Evolutionary conservation across 2,888 invertebrate species (phyloP), one percentile per base, ranked within the genome.

Genomic region (Baronia brevicornis): DNA sequence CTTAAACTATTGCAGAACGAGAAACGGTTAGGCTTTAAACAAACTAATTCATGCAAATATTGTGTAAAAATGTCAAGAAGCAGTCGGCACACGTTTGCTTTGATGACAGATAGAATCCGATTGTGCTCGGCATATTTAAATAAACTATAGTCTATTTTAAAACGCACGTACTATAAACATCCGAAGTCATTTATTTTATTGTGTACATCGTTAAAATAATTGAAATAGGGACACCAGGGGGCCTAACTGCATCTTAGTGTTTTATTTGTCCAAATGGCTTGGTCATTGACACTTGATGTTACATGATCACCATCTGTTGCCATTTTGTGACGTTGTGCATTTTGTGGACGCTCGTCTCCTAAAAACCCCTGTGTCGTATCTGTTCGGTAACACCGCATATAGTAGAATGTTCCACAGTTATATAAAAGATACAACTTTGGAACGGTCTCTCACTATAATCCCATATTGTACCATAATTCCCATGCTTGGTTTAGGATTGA

Each of bases 31-130:
- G 52, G 47, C 43, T 54, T 54, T 52, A 52, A 58, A 61, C 60
- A 64, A 64, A 63, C 60, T 57, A 56, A 60, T 64, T 51, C 63
- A 57, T 56, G 57, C 48, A 66, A 63, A 73, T 56, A 66, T 74
- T 73, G 58, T 38, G 61, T 39, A 63, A 63, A 54, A 48, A 43
- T 34, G 33, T 33, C 27, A 33, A 34, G 33, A 33, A 29, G 46
- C 41, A 47, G 44, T 42, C 38, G 15, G n/a, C 9, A 31, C 41
- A 36, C 36, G 23, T 25, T 10, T 11, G 11, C 36, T 19, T 10
- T 9, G 28, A 33, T 33, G 36, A 28, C 23, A 11, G 26, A 23
- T 26, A 26, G 5, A n/a, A 31, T 31, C 5, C 17, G 27, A 30
- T 31, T 27, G 26, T 30, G 12, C 5, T 18, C 10, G 18, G 27